Evolutionary conservation across 2,113 vertebrate species (phyloP).

Genomic region (Scolopax mira): DNA sequence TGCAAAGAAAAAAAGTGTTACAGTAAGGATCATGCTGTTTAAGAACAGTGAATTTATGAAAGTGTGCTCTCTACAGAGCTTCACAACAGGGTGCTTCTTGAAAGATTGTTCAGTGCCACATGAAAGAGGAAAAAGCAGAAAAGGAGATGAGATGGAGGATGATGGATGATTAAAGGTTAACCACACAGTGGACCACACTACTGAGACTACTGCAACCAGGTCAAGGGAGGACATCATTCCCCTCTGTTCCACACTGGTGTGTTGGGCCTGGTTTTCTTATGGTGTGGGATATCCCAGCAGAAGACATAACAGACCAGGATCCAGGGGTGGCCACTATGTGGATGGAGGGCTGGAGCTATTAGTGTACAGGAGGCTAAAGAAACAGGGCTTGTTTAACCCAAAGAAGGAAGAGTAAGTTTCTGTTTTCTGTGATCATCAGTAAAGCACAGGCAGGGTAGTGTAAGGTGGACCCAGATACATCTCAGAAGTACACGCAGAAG

Average conservation of each 20-base stretch:
- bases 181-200: not conserved
- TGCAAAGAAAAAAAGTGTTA: not conserved
- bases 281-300: not conserved
- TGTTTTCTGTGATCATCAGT: not conserved
- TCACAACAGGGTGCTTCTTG: not conserved
- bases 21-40: accelerated
- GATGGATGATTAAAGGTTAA: not conserved
- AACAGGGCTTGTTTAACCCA: not conserved
- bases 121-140: not conserved
- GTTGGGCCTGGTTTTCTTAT: not conserved
- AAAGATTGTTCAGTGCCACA: not conserved
- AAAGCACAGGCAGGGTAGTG: not conserved
- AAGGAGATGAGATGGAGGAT: not conserved
- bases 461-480: not conserved
- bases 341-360: not conserved
- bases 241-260: not conserved
- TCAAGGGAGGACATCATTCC: not conserved
- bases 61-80: not conserved
- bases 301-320: not conserved
- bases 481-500: accelerated
- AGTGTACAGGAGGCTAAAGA: not conserved
- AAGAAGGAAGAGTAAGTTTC: not conserved
- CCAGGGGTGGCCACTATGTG: accelerated
- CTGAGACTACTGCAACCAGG: not conserved
- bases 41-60: not conserved